These are phyloP conservation scores for Cisticola juncidis DNA, from an alignment of 2,113 vertebrate genomes.

Conservation along the genomic window DNA sequence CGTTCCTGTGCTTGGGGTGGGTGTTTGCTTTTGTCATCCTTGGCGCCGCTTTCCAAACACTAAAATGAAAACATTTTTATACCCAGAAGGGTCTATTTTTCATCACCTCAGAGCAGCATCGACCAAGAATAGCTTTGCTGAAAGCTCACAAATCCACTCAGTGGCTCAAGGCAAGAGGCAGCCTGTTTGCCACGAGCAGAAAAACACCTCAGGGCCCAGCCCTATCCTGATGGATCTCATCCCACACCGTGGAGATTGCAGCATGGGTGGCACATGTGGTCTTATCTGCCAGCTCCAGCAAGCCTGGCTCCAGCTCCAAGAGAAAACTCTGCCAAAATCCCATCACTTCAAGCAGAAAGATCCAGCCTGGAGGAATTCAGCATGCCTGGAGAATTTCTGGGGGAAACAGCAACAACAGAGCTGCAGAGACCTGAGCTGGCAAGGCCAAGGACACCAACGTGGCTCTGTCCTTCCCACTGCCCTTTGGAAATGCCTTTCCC, in stretches of 20 bases:
- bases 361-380: background rate
- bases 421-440: background rate
- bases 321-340: conserved; percentile 2
- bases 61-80: background rate
- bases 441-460: background rate
- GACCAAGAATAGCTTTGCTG: background rate
- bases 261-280: background rate
- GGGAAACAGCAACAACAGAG: background rate
- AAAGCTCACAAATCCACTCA: background rate
- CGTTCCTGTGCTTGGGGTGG: background rate
- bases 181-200: background rate
- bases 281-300: background rate
- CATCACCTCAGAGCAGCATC: background rate
- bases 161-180: background rate
- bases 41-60: background rate
- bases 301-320: background rate
- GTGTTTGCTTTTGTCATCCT: conserved; percentile 19
- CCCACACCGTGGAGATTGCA: background rate
- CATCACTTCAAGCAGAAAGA: background rate
- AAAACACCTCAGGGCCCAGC: background rate
- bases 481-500: background rate
- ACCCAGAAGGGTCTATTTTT: background rate
- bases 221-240: accelerated
- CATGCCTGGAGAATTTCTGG: background rate
- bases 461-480: background rate